Base-by-base conservation (phyloP, 2,113 vertebrate species). In the Mirza zaza region DNA sequence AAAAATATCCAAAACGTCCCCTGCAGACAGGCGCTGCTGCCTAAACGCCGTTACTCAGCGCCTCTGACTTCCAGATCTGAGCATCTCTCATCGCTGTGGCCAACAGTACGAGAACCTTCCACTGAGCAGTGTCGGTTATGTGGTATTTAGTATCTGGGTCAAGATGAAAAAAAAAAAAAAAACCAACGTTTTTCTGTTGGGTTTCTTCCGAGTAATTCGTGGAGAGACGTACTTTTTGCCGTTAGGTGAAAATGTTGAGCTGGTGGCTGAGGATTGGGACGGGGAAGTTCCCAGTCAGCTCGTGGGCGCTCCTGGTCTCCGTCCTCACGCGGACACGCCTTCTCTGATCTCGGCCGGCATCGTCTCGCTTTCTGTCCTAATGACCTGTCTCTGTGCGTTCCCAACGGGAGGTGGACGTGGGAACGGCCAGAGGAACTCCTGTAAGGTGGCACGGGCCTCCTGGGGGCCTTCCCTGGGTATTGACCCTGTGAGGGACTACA, bases 141-240 rank as follows among this genome's bases (percentile, higher is more conserved):
- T 75, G 15, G 11, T 55, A 11, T 77, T 89, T 88, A 67, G 82
- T 76, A 93, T 67, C 71, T 95, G 83, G 95, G 93, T 93, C 77
- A 93, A 71, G 77, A 70, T n/a, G 82, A n/a, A 94, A 71, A 79
- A 21, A 88, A 68, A 13, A 42, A 13, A 13, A 75, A 63, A 63
- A 29, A 1, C 67, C n/a, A 76, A 48, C 17, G 25, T 57, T 86
- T 81, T 90, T 50, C 89, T 79, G 65, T 84, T 87, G 61, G 36
- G 5, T 14, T 84, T 59, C 48, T 80, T 39, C 27, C 10, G 20
- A 45, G 70, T 87, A 79, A 73, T 50, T 88, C 2, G 36, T 36
- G 20, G 50, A 71, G 34, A 57, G 8, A 55, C 1, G 3, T 20
- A 15, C 10, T 71, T 83, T 86, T 39, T 29, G 36, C 27, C 23